Evolutionary conservation across 2,113 vertebrate species (phyloP), one percentile per base, ranked within the genome.

Genomic region (Rafetus swinhoei): DNA sequence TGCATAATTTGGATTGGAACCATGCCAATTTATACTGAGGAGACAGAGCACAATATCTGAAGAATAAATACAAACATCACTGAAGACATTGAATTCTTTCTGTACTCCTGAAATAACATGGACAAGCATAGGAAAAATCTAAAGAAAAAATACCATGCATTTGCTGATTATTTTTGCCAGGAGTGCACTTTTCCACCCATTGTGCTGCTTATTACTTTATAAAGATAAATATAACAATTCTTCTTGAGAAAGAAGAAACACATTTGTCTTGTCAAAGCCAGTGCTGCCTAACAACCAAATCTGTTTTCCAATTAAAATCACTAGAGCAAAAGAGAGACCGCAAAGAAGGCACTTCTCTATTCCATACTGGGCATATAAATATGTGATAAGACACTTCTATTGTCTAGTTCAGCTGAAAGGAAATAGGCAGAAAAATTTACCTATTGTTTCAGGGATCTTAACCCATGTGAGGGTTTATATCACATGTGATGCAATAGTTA

Each of bases 251-350:
- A 39, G 57, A 86, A 92, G 92, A 54, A 93, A 24, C 45, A 82
- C 0, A 84, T 92, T 96, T 92, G 16, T 88, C 59, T 92, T 96
- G 27, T 91, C 16, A 84, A 95, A 93, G 18, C 92, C 80, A 81
- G 18, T 85, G 6, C 18, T 87, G 94, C 50, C 9, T 57, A 95
- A 95, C 39, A 69, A 11, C 2, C 29, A 79, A 5, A 57, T 81
- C 32, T 84, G 83, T 94, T 94, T 96, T 95, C 81, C 8, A 72
- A 18, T 59, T 91, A 72, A 93, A 95, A 92, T 76, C 72, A 88
- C 56, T 11, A 85, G 1, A 83, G 14, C 12, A 93, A 92, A 90
- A 86, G 79, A 12, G 60, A 95, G 72, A 74, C n/a, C 82, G 50
- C 15, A 90, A 3, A 62, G 19, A 82, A 45, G 45, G 2, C 4